Percentiles rank a stretch among this genome's conserved stretches.
Evolutionary conservation across 2,797 vertebrate genomes (phyloP).

Genomic region (Manis pentadactyla): DNA sequence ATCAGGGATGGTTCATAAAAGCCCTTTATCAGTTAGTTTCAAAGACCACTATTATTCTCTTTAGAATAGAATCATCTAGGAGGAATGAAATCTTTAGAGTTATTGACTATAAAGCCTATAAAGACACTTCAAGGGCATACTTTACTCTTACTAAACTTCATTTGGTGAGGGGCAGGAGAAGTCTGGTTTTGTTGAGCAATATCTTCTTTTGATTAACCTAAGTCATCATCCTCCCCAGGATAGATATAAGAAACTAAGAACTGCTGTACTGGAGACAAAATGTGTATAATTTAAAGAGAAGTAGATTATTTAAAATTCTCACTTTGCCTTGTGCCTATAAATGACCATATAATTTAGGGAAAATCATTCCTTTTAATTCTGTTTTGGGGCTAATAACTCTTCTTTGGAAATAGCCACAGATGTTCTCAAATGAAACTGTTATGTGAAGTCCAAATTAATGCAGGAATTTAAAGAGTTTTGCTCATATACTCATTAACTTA

Average conservation of each 20-base stretch:
- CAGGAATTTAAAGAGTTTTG: slow-evolving; percentile 31
- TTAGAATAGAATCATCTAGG: background rate
- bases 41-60: background rate
- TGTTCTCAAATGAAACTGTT: slow-evolving; percentile 58
- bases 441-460: slow-evolving; percentile 38
- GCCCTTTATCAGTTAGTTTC: background rate
- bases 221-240: background rate
- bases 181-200: background rate
- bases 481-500: slow-evolving; percentile 42
- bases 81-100: background rate
- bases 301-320: slow-evolving; percentile 39
- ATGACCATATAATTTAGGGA: slow-evolving; percentile 26
- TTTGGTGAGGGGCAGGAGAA: background rate
- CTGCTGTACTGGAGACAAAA: background rate
- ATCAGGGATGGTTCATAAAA: background rate
- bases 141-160: background rate
- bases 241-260: slow-evolving; percentile 17
- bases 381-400: slow-evolving; percentile 60
- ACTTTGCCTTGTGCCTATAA: slow-evolving; percentile 44
- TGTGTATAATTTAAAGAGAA: slow-evolving; percentile 28
- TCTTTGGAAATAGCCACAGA: slow-evolving; percentile 60
- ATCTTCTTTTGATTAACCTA: background rate
- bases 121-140: background rate
- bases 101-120: background rate
- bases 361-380: slow-evolving; percentile 62